Evolutionary conservation across 1,140 invertebrate genomes (phyloP), one percentile per base, ranked within the genome.

Genomic region (Nixonia krombeini): DNA sequence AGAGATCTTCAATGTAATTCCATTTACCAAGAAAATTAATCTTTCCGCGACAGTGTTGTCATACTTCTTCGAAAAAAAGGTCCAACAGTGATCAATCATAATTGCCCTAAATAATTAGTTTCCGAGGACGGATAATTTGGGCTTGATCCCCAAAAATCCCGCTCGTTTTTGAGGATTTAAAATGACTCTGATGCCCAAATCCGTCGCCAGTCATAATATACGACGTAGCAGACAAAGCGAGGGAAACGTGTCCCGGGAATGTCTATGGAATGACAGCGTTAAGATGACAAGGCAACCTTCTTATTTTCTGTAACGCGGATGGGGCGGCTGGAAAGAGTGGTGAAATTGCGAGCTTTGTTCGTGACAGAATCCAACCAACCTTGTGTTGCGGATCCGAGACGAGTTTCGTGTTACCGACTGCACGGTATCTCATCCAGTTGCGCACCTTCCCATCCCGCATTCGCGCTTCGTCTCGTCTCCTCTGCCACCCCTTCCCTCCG

Each of bases 291-390:
- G 72, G 70, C 65, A 73, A 64, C 47, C 66, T 67, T 45, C 49
- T 66, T 74, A 72, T 74, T 72, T 72, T 37, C 37, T 47, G 55
- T 67, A 71, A 70, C 72, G 51, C 49, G 37, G 64, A 55, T 40
- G 58, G 63, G 71, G 70, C 57, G 46, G 66, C 18, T 56, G 58
- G 35, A 69, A 75, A 75, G 71, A 71, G 69, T 68, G 67, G 56
- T 50, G 71, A 74, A 77, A 77, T 73, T 73, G 73, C 67, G 62
- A 77, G 69, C 73, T 75, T 75, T 75, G 71, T 71, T 77, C 71
- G 55, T 66, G 73, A 75, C 75, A 77, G 57, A 69, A 72, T 65
- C 49, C 67, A 12, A 57, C 55, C 61, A 17, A 53, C 33, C 41
- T 38, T 26, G 28, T 21, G 44, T 44, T 45, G 52, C 42, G 59